Percentiles rank a stretch among this genome's conserved stretches.
phyloP scores from a whole-genome alignment of 2,797 vertebrate species.

The Holocentrus rufus region DNA sequence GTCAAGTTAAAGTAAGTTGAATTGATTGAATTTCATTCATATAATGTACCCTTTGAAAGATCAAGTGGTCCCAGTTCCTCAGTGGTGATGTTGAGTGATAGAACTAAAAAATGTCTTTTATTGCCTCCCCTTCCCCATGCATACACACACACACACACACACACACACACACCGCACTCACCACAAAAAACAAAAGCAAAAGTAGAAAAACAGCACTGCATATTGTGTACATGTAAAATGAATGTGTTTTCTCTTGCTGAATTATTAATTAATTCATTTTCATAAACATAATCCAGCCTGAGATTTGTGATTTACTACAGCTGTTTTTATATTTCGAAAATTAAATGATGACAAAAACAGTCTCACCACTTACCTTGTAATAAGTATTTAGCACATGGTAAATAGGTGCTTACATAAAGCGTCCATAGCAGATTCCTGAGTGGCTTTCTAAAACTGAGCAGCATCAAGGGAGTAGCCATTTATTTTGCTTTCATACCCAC shows the following conservation, averaged over 20 bases:
- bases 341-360: slow-evolving; percentile 18
- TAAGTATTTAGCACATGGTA: slow-evolving; percentile 27
- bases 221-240: slow-evolving; percentile 20
- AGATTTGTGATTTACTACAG: slow-evolving; percentile 33
- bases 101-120: slow-evolving; percentile 21
- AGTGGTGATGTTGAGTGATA: slow-evolving; percentile 1
- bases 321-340: slow-evolving; percentile 21
- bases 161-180: no score
- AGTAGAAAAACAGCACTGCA: slow-evolving; percentile 12
- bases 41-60: slow-evolving; percentile 1
- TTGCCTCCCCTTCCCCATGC: no score
- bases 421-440: slow-evolving; percentile 25
- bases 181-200: no score
- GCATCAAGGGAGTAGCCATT: slow-evolving; percentile 60
- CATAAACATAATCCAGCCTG: background rate
- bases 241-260: slow-evolving; percentile 28
- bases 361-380: slow-evolving; percentile 15
- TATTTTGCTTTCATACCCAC: slow-evolving; percentile 54
- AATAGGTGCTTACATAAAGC: slow-evolving; percentile 53
- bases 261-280: slow-evolving; percentile 47
- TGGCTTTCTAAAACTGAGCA: slow-evolving; percentile 58
- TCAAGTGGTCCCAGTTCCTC: background rate
- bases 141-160: no score
- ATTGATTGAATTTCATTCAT: background rate
- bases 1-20: background rate